A percentile compares a stretch with the other conserved stretches of the same genome.
phyloP scores from a whole-genome alignment of 1,140 invertebrate genomes.

The Conus ventricosus region DNA sequence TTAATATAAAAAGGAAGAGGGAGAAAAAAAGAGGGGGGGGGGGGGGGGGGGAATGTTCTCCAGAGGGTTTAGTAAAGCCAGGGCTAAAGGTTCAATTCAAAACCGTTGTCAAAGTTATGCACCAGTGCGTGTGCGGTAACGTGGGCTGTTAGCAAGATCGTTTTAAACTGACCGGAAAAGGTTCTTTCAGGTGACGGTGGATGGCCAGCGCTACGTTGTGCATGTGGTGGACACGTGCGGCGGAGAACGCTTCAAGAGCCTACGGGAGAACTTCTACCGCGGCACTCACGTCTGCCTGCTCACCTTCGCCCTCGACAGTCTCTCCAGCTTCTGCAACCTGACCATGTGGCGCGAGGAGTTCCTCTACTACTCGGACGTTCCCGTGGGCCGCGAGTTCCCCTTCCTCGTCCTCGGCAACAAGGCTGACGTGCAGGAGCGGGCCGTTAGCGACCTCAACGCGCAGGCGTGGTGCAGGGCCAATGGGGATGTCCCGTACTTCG shows the following conservation, averaged over 20 bases:
- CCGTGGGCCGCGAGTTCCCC: neutral
- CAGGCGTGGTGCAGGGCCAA: slow-evolving; percentile 17
- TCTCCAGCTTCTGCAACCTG: slow-evolving; percentile 30
- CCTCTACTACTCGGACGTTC: slow-evolving; percentile 7
- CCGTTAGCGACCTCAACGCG: slow-evolving; percentile 1
- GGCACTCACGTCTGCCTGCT: slow-evolving; percentile 22
- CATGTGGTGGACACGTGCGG: slow-evolving; percentile 16
- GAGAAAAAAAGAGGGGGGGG: too few species aligned
- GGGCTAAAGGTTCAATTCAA: too few species aligned
- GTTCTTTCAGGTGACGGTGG: slow-evolving; percentile 25
- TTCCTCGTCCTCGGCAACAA: slow-evolving; percentile 30
- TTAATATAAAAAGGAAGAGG: too few species aligned
- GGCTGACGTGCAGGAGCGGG: slow-evolving; percentile 5
- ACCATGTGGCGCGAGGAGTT: slow-evolving; percentile 28
- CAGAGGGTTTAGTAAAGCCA: too few species aligned
- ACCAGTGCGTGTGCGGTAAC: too few species aligned
- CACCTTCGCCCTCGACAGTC: slow-evolving; percentile 14
- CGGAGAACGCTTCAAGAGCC: neutral
- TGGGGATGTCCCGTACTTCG: slow-evolving; percentile 13
- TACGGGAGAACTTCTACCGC: slow-evolving; percentile 23
- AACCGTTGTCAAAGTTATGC: too few species aligned
- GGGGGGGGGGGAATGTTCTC: too few species aligned
- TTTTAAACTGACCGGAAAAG: too few species aligned
- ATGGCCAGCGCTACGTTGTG: slow-evolving; percentile 30
- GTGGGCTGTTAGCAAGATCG: too few species aligned